Base-by-base conservation (phyloP, 2,888 invertebrate species). In the Dexiosoma caninum region DNA sequence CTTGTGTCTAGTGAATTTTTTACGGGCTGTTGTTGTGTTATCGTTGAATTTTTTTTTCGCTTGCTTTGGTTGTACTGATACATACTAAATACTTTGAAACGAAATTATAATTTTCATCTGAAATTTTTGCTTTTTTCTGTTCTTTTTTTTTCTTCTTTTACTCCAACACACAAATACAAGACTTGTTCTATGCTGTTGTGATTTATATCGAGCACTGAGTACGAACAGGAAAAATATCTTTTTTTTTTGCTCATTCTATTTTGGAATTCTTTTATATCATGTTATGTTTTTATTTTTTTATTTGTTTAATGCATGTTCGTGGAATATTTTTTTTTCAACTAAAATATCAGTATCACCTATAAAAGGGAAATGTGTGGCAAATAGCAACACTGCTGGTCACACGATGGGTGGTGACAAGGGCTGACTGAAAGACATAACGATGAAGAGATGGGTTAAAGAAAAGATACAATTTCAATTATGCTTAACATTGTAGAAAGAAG, bases 401-500 rank as follows among this genome's bases (percentile, higher is more conserved):
- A 59, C 27, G 42, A 14, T 62, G 30, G 44, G 32, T 10, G 16
- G 32, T 30, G 32, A 30, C 19, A 21, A 16, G 6, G 27, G 23
- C n/a, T n/a, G n/a, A n/a, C n/a, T n/a, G 16, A 51, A 59, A 21
- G 35, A 42, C 9, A 10, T 3, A n/a, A 7, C 1, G 2, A n/a
- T 8, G 23, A 7, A 14, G 7, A 53, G 46, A 9, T 30, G n/a
- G 7, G 16, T n/a, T 0, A 46, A 2, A 37, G 51, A 62, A 66
- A 59, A 53, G 32, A 66, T 72, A 70, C 72, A 72, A 77, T 81
- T 81, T 81, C 81, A 81, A 81, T 78, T 81, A 78, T 69, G 78
- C 62, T 81, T 71, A 78, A 81, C 51, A 78, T 40, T 72, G 40
- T 78, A 37, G 42, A 81, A 81, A 78, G 51, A 69, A 78, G 81